These are phyloP conservation scores for Orgyia antiqua DNA, from an alignment of 2,888 invertebrate species.

Conservation along the genomic window DNA sequence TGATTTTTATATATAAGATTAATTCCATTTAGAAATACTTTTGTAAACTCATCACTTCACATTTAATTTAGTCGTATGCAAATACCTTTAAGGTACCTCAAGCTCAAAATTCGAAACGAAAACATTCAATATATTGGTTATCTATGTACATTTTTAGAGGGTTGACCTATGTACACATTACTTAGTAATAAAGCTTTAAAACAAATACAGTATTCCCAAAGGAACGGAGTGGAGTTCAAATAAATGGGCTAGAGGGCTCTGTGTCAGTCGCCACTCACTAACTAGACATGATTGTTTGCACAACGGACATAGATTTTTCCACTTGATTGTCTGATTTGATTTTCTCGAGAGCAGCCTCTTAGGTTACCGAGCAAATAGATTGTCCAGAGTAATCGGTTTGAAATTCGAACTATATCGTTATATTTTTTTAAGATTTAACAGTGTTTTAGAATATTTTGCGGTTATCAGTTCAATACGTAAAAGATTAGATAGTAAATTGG, in stretches of 20 bases:
- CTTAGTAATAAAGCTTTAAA: conserved; percentile 78
- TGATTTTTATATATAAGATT: too few relatives aligned
- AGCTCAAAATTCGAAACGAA: conserved; percentile 13
- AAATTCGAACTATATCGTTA: conserved; percentile 12
- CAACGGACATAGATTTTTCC: conserved; percentile 74
- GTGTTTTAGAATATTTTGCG: conserved; percentile 4
- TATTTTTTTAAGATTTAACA: conserved; percentile 13
- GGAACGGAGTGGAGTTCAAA: conserved; percentile 50
- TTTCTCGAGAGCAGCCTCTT: conserved; percentile 58
- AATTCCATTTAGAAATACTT: too few relatives aligned
- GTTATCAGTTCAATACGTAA: too few relatives aligned
- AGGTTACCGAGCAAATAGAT: conserved; percentile 46
- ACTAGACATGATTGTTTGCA: conserved; percentile 76
- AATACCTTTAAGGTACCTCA: conserved; percentile 4
- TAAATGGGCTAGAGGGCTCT: conserved; percentile 53
- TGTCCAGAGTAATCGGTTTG: conserved; percentile 38
- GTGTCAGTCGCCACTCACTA: conserved; percentile 62
- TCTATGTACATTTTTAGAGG: conserved; percentile 66
- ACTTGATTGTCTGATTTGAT: conserved; percentile 78
- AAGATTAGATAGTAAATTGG: too few relatives aligned
- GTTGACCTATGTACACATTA: conserved; percentile 77
- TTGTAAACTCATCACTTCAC: conserved; percentile 3
- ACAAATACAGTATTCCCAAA: conserved; percentile 63
- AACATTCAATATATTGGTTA: conserved; percentile 67
- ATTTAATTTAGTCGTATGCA: conserved; percentile 6